phyloP scores from a whole-genome alignment of 2,113 vertebrate species.

The Muscicapa adusta region DNA sequence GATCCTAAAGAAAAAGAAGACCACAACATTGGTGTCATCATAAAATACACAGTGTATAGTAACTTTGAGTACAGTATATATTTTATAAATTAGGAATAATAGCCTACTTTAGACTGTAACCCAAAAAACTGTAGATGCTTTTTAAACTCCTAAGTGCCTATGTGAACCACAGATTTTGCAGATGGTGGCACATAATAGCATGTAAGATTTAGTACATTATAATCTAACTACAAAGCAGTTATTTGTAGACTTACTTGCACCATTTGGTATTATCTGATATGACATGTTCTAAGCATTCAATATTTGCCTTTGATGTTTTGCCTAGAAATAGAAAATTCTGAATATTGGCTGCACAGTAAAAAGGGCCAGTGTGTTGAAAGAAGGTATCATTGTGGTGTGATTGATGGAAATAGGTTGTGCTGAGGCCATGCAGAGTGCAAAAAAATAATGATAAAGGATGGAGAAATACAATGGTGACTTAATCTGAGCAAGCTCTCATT shows the following conservation, averaged over 20 bases:
- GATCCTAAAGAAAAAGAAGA: neutral
- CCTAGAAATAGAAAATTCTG: neutral
- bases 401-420: neutral
- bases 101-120: neutral
- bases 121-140: neutral
- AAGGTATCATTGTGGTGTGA: neutral
- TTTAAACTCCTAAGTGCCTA: neutral
- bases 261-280: neutral
- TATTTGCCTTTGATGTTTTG: neutral
- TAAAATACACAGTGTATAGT: neutral
- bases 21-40: neutral
- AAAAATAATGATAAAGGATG: neutral
- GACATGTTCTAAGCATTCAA: neutral
- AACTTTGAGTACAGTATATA: neutral
- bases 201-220: neutral
- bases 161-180: neutral
- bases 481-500: slow-evolving; percentile 27
- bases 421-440: neutral
- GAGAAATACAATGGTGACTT: neutral
- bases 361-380: neutral
- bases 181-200: neutral
- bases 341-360: neutral
- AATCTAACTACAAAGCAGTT: neutral
- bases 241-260: neutral
- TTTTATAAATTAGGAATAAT: neutral